Evolutionary conservation across 2,113 vertebrate genomes (phyloP), one percentile per base, ranked within the genome.

Genomic region (Riparia riparia): DNA sequence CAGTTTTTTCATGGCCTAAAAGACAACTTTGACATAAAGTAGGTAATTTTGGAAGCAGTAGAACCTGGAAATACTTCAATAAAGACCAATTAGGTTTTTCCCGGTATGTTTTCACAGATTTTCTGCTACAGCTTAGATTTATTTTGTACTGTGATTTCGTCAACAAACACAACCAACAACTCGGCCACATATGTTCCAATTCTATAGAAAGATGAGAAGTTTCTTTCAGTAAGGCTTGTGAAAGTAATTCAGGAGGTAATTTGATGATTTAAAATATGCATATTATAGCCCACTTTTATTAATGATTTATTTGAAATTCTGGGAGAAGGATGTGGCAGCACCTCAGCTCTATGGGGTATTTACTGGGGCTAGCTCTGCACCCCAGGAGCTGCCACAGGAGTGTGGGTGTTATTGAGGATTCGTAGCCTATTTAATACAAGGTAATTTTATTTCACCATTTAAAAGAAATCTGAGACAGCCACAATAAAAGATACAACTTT

Each of bases 11-110:
- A 54, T 79, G 54, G 47, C 91, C 86, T 56, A 0, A 1, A 95
- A 83, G 91, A 94, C 44, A 93, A 82, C 20, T 79, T 73, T 31
- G 57, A 66, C 53, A 80, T 84, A 85, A 96, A 95, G 54, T 87
- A 93, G 89, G 89, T 95, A 90, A 84, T 86, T 93, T 81, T 6
- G 1, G 84, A 86, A 74, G 76, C 42, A 64, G 6, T 44, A 10
- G 51, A 95, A 77, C 34, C 89, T 69, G 57, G 61, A 93, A 94
- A 51, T 37, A 93, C 31, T 69, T 93, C 49, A 82, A 7, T 11
- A 82, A 56, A 85, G 44, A 74, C 24, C 16, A 91, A 20, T 42
- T 54, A 13, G 3, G 7, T 78, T 93, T 80, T 81, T 57, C 29
- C 14, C 29, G 19, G 31, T 63, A 9, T n/a, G 10, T 58, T 86